Base-by-base conservation (phyloP, 1,140 invertebrate species). In the Sinonovacula constricta region DNA sequence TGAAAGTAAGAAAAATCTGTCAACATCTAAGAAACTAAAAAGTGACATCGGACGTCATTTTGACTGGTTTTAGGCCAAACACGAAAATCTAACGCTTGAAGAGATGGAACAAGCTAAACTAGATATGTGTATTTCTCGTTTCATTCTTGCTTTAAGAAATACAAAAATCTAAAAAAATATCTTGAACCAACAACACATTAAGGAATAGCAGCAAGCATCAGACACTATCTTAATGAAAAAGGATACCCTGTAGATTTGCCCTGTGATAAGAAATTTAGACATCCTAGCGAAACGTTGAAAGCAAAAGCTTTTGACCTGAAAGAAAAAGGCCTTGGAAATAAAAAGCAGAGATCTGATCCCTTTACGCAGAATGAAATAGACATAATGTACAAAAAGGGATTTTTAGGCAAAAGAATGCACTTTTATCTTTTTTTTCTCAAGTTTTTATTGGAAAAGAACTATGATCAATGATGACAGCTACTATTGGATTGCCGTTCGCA, bases 291-390 rank as follows among this genome's bases (percentile, higher is more conserved):
- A 4, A 30, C 26, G 15, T n/a, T 66, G 1, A 45, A 24, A n/a
- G 63, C 45, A 1, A 45, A 66, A n/a, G 39, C 63, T 26, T 12
- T 24, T 15, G 63, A 66, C 14, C 22, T 66, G n/a, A 66, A 49
- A 49, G 63, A 66, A 49, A 66, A 66, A 26, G 63, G 63, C 2
- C 34, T 45, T 1, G 63, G 63, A 22, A 66, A 66, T 45, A 49
- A 49, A 22, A 2, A 2, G 12, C 45, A 49, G 4, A 4, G 63
- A 22, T 34, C 63, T 31, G 63, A 66, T 31, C 63, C 34, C 34
- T 66, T 66, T 49, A 66, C 63, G 3, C 24, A 24, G 3, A 22
- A 3, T 15, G 63, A 66, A n/a, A 66, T 66, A 3, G 1, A 66
- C 3, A 49, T 45, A 1, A 5, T 66, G 3, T 51, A 66, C 22